Evolutionary conservation across 1,140 invertebrate genomes (phyloP).

Genomic region (Heliconius nattereri): DNA sequence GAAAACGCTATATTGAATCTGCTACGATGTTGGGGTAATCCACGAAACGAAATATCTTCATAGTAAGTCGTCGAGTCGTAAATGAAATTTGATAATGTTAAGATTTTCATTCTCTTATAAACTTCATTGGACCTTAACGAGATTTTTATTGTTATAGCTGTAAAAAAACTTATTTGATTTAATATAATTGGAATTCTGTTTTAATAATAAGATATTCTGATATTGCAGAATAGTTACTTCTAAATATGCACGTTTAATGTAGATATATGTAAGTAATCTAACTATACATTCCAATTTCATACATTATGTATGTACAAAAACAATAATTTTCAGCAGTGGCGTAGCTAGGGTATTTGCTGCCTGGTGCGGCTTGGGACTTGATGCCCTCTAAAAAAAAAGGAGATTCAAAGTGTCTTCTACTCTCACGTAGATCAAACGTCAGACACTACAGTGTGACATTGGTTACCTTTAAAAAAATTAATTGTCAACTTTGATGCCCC

Average conservation of each 20-base stretch:
- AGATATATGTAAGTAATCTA: too few relatives aligned
- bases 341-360: too few relatives aligned
- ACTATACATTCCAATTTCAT: too few relatives aligned
- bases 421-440: too few relatives aligned
- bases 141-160: slow-evolving; percentile 5
- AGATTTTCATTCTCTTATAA: slow-evolving; percentile 16
- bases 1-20: slow-evolving; percentile 30
- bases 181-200: background rate
- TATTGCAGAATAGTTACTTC: background rate
- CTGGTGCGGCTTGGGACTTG: too few relatives aligned
- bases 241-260: background rate
- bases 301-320: too few relatives aligned
- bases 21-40: slow-evolving; percentile 32
- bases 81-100: slow-evolving; percentile 24
- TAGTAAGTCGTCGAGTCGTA: slow-evolving; percentile 10
- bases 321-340: too few relatives aligned
- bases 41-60: slow-evolving; percentile 27
- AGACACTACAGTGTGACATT: too few relatives aligned
- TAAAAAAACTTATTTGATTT: slow-evolving; percentile 9
- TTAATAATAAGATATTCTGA: background rate
- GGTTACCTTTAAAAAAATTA: too few relatives aligned
- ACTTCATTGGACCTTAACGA: slow-evolving; percentile 25
- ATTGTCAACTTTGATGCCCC: too few relatives aligned
- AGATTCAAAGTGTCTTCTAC: too few relatives aligned
- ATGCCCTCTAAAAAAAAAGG: too few relatives aligned